phyloP scores from a whole-genome alignment of 2,888 invertebrate species.

The Lottia scabra region DNA sequence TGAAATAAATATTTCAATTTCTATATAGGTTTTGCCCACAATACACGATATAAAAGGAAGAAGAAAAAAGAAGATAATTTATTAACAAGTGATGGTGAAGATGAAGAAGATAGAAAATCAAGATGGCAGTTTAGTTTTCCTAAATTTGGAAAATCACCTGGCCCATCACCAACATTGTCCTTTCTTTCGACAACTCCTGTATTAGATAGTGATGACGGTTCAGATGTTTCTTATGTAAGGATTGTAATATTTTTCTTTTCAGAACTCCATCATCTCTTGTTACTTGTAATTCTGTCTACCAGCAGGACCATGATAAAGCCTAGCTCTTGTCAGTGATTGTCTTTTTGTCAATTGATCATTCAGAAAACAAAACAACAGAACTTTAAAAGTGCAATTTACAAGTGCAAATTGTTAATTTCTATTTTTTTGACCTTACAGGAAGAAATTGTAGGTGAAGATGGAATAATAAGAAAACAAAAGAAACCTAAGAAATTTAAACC shows the following conservation, averaged over 20 bases:
- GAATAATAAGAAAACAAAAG: background rate
- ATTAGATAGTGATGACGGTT: constrained; percentile 25
- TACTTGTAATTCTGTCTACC: too few relatives aligned
- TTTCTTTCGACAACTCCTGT: constrained; percentile 44
- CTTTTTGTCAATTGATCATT: too few relatives aligned
- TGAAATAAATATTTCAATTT: too few relatives aligned
- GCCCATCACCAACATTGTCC: constrained; percentile 53
- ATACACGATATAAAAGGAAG: background rate
- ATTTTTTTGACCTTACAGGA: background rate
- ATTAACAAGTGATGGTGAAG: constrained; percentile 30
- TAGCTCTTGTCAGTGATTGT: too few relatives aligned
- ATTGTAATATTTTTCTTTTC: too few relatives aligned
- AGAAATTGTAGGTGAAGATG: background rate
- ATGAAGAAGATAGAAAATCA: constrained; percentile 33
- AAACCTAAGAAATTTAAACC: constrained; percentile 4
- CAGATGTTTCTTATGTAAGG: constrained; percentile 27
- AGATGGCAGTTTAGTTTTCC: constrained; percentile 46
- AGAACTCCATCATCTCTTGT: too few relatives aligned
- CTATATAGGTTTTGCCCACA: too few relatives aligned
- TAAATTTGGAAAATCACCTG: constrained; percentile 59
- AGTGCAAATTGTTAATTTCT: background rate
- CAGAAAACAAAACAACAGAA: too few relatives aligned
- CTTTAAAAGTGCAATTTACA: too few relatives aligned
- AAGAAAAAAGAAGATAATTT: constrained; percentile 10
- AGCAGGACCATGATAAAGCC: too few relatives aligned